Conservation (phyloP, 2,113 vertebrate genomes). For the Daphoenositta chrysoptera region DNA sequence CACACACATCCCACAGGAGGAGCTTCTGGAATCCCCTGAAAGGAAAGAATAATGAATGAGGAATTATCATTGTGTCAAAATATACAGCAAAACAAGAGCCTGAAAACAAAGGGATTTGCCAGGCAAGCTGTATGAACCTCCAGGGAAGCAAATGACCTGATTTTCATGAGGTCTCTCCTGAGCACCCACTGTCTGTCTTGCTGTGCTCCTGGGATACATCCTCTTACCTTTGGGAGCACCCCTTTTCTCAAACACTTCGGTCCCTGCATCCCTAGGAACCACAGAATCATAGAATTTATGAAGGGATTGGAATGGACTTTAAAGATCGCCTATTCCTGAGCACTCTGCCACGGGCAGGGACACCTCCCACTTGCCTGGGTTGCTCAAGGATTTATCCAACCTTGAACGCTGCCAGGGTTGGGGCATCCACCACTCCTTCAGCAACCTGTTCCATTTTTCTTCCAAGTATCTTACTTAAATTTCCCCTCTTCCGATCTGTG, state of each 20-base stretch:
- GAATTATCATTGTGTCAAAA: neutral
- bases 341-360: no score
- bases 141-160: neutral
- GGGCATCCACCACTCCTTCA: neutral
- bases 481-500: neutral
- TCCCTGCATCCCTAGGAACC: neutral
- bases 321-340: no score
- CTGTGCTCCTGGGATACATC: no score
- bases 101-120: neutral
- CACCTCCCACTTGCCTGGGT: neutral
- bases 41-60: neutral
- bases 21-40: neutral
- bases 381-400: neutral
- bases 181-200: neutral
- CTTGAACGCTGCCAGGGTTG: neutral
- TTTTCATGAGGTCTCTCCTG: neutral
- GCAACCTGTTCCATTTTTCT: neutral
- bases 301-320: neutral
- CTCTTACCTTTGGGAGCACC: neutral
- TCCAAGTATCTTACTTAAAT: neutral
- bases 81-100: neutral
- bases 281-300: neutral
- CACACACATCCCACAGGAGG: accelerated
- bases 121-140: neutral
- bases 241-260: neutral